These are phyloP conservation scores for Remorina albescens DNA, from an alignment of 2,797 vertebrate genomes.

Conservation along the genomic window DNA sequence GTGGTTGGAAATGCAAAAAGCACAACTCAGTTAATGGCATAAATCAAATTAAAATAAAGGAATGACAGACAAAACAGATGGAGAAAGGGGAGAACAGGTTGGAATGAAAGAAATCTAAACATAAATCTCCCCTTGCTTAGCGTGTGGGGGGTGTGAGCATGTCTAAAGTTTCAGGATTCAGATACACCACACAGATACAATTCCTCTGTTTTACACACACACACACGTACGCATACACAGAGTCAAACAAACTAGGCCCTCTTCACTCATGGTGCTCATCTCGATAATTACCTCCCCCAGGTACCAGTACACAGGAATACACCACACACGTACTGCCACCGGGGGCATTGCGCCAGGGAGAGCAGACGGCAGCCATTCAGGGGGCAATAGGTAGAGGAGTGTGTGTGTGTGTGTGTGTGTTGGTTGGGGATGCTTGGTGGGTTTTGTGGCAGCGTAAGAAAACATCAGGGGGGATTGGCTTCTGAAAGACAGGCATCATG, in stretches of 20 bases:
- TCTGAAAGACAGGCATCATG: constrained; percentile 73
- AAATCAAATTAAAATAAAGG: constrained; percentile 13
- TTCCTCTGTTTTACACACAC: constrained; percentile 20
- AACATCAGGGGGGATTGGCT: constrained; percentile 62
- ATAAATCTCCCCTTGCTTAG: constrained; percentile 28
- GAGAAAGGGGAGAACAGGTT: neutral
- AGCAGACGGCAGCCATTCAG: constrained; percentile 79
- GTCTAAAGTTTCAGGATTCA: constrained; percentile 43
- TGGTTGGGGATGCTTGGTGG: constrained; percentile 6
- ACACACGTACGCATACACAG: constrained; percentile 21
- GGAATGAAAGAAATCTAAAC: constrained; percentile 37
- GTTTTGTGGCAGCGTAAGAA: constrained; percentile 44
- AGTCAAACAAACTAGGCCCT: constrained; percentile 24
- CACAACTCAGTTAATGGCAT: constrained; percentile 24
- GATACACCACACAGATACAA: constrained; percentile 34
- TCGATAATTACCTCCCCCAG: constrained; percentile 84
- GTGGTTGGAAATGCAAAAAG: constrained; percentile 21
- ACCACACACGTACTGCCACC: constrained; percentile 58
- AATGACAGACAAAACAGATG: constrained; percentile 1
- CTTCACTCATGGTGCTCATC: constrained; percentile 70
- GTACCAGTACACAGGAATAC: constrained; percentile 70
- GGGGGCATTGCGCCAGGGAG: constrained; percentile 74
- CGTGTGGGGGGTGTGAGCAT: neutral
- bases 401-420: constrained; percentile 23
- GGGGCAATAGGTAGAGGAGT: constrained; percentile 65